Evolutionary conservation across 92 coral and sea anemone genomes (phyloP), one percentile per base, ranked within the genome.

Genomic region (Epizoanthus fatuus): DNA sequence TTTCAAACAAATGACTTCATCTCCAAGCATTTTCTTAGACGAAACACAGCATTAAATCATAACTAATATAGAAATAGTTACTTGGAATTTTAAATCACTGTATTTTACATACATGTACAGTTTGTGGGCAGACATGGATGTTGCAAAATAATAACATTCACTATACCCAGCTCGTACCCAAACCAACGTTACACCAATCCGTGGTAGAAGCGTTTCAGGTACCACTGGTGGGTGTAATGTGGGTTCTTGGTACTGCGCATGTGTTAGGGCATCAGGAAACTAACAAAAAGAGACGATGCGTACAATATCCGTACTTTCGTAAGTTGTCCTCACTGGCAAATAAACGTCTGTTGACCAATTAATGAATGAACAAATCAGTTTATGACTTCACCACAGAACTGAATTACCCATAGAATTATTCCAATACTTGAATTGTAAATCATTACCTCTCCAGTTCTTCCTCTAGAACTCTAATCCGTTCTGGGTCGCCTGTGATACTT

Each of bases 371-470:
- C 16, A 53, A 47, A 29, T 29, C 49, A 62, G 38, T 7, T 8
- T 62, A 19, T 62, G 4, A 15, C 20, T 29, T 64, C 38, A 12
- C 4, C 13, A 32, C 70, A 64, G 14, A 16, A 7, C 37, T 69
- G 1, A 44, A n/a, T 5, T 44, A 44, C 49, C 49, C 53, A 69
- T 14, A 37, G 29, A 42, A 19, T 53, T 40, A 70, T n/a, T 17
- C 4, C 14, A 17, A 15, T 70, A 4, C 3, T 7, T 70, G 35
- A 15, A 22, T 38, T 7, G 44, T 6, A 32, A 16, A 37, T 17
- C 49, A 53, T 56, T 68, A 92, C 99, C 98, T 91, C 59, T 93
- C 92, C 35, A 95, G 57, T 84, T 96, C 96, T 6, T 92, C 96
- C 39, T 92, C 89, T 14, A 80, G 74, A 47, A 77, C 69, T 75